A percentile compares a stretch with the other conserved stretches of the same genome.
Conservation (phyloP, 2,888 invertebrate species). For the Bedellia somnulentella region DNA sequence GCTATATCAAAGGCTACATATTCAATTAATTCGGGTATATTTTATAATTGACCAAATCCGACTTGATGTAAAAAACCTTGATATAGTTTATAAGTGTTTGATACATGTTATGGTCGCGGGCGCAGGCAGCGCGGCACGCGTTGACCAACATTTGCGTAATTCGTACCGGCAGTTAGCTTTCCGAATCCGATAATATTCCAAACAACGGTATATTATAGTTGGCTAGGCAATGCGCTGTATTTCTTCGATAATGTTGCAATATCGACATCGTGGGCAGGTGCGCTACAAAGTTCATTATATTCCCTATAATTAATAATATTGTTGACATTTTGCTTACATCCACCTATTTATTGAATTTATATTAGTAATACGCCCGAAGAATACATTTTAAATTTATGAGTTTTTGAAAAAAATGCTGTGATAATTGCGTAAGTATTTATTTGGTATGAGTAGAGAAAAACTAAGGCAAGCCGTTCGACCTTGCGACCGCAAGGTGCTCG, state of each 20-base stretch:
- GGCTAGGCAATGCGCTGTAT: not conserved
- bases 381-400: no score
- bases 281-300: not conserved
- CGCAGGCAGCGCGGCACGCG: slow-evolving; percentile 9
- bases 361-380: no score
- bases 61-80: slow-evolving; percentile 22
- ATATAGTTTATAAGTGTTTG: slow-evolving; percentile 21
- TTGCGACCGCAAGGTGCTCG: slow-evolving; percentile 39
- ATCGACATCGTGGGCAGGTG: no score
- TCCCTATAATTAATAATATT: slow-evolving; percentile 23
- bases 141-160: slow-evolving; percentile 27
- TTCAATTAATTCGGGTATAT: slow-evolving; percentile 5
- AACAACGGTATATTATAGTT: not conserved
- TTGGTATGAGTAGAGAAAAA: slow-evolving; percentile 30
- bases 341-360: no score
- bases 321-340: slow-evolving; percentile 33
- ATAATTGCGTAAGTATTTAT: no score
- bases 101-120: slow-evolving; percentile 12
- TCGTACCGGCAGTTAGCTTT: slow-evolving; percentile 16
- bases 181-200: slow-evolving; percentile 17
- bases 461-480: slow-evolving; percentile 33
- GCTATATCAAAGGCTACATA: no score
- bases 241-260: not conserved
- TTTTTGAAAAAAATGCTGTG: no score
- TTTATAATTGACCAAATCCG: no score